Base-by-base conservation (phyloP, 2,113 vertebrate genomes). In the Leucosticte australis region DNA sequence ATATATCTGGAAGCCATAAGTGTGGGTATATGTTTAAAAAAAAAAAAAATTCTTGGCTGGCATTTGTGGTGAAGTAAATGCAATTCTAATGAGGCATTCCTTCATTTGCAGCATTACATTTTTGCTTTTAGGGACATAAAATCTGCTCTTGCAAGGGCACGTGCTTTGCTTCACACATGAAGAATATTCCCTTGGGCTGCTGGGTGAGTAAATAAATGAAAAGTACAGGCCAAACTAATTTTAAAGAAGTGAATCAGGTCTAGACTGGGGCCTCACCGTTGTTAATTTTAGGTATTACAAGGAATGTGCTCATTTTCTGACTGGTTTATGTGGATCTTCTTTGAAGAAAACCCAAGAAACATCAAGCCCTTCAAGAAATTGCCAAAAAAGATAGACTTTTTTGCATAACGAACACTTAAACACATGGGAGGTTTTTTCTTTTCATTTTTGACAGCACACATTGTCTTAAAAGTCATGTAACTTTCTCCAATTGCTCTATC, bases 341-440 rank as follows among this genome's bases (percentile, higher is more conserved):
- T 95, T 93, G 90, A 95, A 88, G 90, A 83, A 90, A 90, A 42
- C 52, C 91, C 96, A 88, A 83, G 75, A 91, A 90, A 44, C 53
- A 49, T 41, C 37, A 83, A 70, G 50, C 52, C 10, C 16, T 83
- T 68, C 56, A 64, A 70, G 35, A 94, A 95, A 88, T 22, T 60
- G 63, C 41, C 41, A 89, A 71, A 57, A 76, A 76, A 78, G 7
- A 23, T 24, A 52, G 16, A 59, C 9, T 20, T 71, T 90, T 91
- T 91, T 91, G 28, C 27, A 65, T 46, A 85, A 81, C 3, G 8
- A 93, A 42, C 8, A 4, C 28, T 88, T 65, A 56, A 75, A 70
- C 68, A 37, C 10, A 60, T 11, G 13, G 31, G 30, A 60, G 2
- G 3, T 11, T 50, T 52, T 63, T 55, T 21, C 10, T 57, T 67